Conservation (phyloP, 2,888 invertebrate genomes). For the Coleophora deauratella region DNA sequence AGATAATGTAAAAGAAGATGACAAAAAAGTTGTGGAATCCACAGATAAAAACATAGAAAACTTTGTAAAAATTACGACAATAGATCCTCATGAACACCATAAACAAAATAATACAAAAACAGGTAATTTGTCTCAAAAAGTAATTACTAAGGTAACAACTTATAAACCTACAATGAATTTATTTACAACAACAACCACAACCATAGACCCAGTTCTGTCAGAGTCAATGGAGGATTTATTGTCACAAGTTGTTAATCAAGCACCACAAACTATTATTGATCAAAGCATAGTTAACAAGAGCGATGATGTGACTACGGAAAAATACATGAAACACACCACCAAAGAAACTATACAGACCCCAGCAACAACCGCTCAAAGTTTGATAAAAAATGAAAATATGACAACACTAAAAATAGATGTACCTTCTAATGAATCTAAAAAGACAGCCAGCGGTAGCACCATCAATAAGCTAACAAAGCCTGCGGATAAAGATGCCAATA, state of each 20-base stretch:
- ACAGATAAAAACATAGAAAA: slow-evolving; percentile 31
- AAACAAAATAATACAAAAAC: slow-evolving; percentile 9
- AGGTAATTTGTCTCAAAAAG: slow-evolving; percentile 2
- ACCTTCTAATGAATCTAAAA: too few species aligned
- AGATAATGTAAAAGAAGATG: slow-evolving; percentile 25
- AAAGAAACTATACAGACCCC: neutral
- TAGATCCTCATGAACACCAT: slow-evolving; percentile 32
- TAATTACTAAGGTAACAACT: slow-evolving; percentile 16
- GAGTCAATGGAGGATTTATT: slow-evolving; percentile 65
- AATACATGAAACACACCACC: slow-evolving; percentile 22
- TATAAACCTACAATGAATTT: slow-evolving; percentile 19
- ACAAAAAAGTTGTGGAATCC: slow-evolving; percentile 13
- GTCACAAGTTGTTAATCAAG: slow-evolving; percentile 61
- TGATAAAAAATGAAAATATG: too few species aligned
- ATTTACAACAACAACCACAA: slow-evolving; percentile 25
- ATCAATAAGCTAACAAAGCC: too few species aligned
- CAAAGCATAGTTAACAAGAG: slow-evolving; percentile 17
- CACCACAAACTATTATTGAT: slow-evolving; percentile 32
- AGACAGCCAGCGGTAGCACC: too few species aligned
- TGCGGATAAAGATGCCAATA: too few species aligned
- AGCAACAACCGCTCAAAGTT: too few species aligned
- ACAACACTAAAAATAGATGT: too few species aligned
- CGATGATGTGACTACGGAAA: slow-evolving; percentile 26
- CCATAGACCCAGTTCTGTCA: slow-evolving; percentile 54
- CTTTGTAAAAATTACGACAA: slow-evolving; percentile 56